These are phyloP conservation scores for Phenacoccus solenopsis DNA, from an alignment of 1,140 invertebrate species.

Conservation along the genomic window DNA sequence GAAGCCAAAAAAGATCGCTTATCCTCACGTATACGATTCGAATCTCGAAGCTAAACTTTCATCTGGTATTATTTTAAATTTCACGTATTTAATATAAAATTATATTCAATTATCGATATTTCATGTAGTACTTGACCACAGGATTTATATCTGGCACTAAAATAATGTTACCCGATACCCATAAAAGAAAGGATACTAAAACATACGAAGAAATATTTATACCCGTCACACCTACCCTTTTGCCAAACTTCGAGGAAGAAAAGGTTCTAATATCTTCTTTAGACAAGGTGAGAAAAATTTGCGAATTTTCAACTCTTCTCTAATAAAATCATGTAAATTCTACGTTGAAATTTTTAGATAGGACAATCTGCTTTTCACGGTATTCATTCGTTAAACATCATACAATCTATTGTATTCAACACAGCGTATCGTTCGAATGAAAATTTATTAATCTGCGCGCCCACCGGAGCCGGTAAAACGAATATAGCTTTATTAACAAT, in stretches of 20 bases:
- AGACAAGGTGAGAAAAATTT: background rate
- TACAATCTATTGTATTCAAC: conserved; percentile 92
- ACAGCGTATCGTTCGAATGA: conserved; percentile 93
- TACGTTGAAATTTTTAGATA: conserved; percentile 38
- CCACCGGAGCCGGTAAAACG: conserved; percentile 94
- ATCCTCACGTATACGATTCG: conserved; percentile 73
- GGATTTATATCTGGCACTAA: conserved; percentile 68
- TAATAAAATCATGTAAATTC: background rate
- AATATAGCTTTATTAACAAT: conserved; percentile 94
- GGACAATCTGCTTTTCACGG: conserved; percentile 77
- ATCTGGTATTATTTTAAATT: no score
- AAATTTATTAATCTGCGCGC: conserved; percentile 91
- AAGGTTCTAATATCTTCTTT: background rate
- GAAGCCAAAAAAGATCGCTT: conserved; percentile 43
- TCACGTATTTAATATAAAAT: conserved; percentile 22
- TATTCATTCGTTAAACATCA: conserved; percentile 76
- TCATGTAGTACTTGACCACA: conserved; percentile 30
- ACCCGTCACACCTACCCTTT: conserved; percentile 53
- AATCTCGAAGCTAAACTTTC: conserved; percentile 51
- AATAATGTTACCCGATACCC: conserved; percentile 64
- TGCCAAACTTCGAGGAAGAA: conserved; percentile 19
- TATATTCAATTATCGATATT: conserved; percentile 17
- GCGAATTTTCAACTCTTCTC: no score
- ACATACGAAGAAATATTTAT: conserved; percentile 80
- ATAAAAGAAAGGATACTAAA: conserved; percentile 51